These are phyloP conservation scores for Lagorchestes hirsutus DNA, from an alignment of 2,797 vertebrate species.

Conservation along the genomic window DNA sequence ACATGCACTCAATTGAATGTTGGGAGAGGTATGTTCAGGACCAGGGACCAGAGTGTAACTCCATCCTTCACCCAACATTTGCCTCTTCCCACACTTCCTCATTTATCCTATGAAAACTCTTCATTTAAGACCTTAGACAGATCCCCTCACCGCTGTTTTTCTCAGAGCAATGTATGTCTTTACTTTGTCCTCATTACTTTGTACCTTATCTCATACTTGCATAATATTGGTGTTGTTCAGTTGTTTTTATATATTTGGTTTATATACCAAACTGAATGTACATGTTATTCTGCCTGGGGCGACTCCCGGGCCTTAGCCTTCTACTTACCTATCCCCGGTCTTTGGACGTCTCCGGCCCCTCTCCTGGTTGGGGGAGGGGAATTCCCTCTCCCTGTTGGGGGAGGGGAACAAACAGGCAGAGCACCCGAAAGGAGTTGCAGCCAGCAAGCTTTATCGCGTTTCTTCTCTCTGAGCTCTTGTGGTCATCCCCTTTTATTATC, in stretches of 20 bases:
- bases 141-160: neutral
- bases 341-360: no score
- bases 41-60: neutral
- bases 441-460: no score
- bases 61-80: neutral
- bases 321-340: no score
- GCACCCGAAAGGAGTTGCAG: no score
- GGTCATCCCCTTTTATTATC: no score
- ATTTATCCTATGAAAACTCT: neutral
- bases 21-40: neutral
- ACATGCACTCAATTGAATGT: neutral
- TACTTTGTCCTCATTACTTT: neutral
- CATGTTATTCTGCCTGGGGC: no score
- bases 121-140: neutral
- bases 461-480: no score
- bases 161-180: neutral
- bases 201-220: neutral
- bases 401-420: no score
- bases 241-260: neutral
- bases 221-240: neutral
- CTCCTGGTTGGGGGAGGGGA: no score
- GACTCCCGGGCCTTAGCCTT: no score
- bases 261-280: no score
- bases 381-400: no score
- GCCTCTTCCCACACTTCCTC: neutral